Percentiles rank a stretch among this genome's conserved stretches.
These are phyloP conservation scores for Amaurobius ferox DNA, from an alignment of 2,888 invertebrate genomes.

Conservation along the genomic window DNA sequence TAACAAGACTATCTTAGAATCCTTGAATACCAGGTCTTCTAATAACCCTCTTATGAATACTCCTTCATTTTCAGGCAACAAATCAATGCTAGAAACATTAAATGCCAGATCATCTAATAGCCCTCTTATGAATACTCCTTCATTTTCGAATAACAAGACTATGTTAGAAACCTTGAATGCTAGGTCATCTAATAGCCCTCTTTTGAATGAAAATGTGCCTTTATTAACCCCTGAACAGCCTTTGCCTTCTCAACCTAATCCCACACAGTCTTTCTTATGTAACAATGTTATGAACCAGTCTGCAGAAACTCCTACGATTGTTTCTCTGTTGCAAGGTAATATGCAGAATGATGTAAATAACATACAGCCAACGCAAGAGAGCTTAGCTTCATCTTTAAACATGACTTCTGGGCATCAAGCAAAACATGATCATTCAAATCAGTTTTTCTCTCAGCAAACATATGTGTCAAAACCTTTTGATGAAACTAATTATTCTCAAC, in stretches of 20 bases:
- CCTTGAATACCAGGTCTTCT: conserved; percentile 20
- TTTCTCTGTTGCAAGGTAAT: conserved; percentile 26
- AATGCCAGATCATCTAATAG: conserved; percentile 20
- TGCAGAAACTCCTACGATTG: conserved; percentile 29
- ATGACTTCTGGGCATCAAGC: background rate
- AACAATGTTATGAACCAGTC: conserved; percentile 37
- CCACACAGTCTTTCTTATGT: conserved; percentile 46
- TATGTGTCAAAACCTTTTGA: conserved; percentile 40
- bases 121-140: too few species aligned
- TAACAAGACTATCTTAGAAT: conserved; percentile 36
- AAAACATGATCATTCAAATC: conserved; percentile 20
- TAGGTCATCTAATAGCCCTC: conserved; percentile 12
- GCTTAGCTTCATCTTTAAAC: conserved; percentile 36
- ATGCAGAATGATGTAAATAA: conserved; percentile 29
- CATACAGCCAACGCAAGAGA: conserved; percentile 39
- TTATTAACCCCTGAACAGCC: conserved; percentile 51
- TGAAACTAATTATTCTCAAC: conserved; percentile 38
- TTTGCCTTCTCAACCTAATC: conserved; percentile 30
- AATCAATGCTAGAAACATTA: conserved; percentile 36
- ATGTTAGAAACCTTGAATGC: conserved; percentile 43
- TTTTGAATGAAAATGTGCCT: conserved; percentile 54
- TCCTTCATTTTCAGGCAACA: conserved; percentile 20
- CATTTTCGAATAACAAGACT: conserved; percentile 32
- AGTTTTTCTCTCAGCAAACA: conserved; percentile 55
- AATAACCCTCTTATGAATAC: too few species aligned